Conservation (phyloP, 2,113 vertebrate genomes). For the Rhinichthys klamathensis region DNA sequence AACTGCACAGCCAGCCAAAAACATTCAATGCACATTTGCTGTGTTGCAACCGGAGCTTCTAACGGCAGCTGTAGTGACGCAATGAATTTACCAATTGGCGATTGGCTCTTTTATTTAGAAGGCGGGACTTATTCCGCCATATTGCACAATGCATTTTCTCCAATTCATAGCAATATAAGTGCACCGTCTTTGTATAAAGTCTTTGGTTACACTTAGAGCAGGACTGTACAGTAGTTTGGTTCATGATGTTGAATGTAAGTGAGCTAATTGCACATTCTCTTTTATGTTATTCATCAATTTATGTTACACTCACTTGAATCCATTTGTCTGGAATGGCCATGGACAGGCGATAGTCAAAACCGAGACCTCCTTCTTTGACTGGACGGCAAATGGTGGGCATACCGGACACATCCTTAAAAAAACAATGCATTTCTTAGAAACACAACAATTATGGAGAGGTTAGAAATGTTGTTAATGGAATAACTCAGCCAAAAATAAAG, state of each 20-base stretch:
- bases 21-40: no score
- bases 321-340: conserved; percentile 99
- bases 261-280: not conserved
- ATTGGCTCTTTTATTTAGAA: no score
- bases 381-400: conserved; percentile 92
- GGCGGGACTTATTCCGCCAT: no score
- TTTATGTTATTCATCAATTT: not conserved
- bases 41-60: no score
- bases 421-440: not conserved
- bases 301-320: conserved; percentile 86
- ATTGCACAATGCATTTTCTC: no score
- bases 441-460: not conserved
- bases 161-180: no score
- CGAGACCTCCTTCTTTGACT: conserved; percentile 85
- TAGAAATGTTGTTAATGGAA: not conserved
- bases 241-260: not conserved
- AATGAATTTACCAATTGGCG: no score
- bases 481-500: not conserved
- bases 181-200: no score
- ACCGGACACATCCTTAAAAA: conserved; percentile 92
- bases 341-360: conserved; percentile 94
- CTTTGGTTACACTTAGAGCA: not conserved
- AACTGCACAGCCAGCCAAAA: no score
- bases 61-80: no score
- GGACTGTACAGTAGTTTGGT: conserved; percentile 2